Evolutionary conservation across 2,113 vertebrate species (phyloP).

Genomic region (Rhombomys opimus): DNA sequence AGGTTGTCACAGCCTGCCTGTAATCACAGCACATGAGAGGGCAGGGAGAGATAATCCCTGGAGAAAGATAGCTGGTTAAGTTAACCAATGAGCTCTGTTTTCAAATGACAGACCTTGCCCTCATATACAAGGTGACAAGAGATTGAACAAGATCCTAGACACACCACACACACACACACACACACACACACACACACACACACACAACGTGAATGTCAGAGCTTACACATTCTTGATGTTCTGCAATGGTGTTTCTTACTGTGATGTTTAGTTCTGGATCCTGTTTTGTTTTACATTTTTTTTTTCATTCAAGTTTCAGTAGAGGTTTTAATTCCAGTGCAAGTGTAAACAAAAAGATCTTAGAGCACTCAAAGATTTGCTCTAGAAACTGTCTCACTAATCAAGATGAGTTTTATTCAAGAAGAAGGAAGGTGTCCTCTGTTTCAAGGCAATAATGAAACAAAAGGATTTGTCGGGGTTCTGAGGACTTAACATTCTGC

Average conservation of each 20-base stretch:
- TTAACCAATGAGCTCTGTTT: neutral
- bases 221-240: neutral
- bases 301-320: neutral
- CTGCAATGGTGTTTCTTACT: neutral
- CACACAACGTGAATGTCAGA: neutral
- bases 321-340: neutral
- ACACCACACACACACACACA: neutral
- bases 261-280: neutral
- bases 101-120: neutral
- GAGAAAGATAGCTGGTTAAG: neutral
- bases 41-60: neutral
- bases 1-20: neutral
- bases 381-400: constrained; percentile 26
- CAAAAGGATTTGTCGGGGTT: constrained; percentile 1
- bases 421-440: neutral
- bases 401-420: constrained; percentile 19
- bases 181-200: neutral
- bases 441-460: constrained; percentile 50
- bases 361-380: neutral
- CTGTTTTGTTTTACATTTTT: neutral
- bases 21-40: neutral
- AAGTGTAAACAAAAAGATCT: neutral
- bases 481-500: neutral
- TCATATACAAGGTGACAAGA: neutral
- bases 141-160: neutral